Evolutionary conservation across 2,797 vertebrate genomes (phyloP).

Genomic region (Zalophus californianus): DNA sequence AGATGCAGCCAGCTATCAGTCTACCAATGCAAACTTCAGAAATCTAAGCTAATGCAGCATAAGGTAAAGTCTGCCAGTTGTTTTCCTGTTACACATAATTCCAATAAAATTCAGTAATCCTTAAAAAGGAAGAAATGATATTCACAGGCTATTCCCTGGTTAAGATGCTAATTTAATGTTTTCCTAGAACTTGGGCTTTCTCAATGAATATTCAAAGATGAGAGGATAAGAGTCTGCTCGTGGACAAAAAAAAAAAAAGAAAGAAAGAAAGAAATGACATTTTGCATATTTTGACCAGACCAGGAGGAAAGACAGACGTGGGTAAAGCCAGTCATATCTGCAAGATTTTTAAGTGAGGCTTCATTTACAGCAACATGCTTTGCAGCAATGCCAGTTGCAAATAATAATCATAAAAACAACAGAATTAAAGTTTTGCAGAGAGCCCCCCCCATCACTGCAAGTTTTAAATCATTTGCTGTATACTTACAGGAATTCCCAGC

Average conservation of each 20-base stretch:
- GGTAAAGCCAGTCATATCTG: slow-evolving; percentile 46
- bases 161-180: slow-evolving; percentile 79
- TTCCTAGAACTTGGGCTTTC: slow-evolving; percentile 70
- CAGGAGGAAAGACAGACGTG: slow-evolving; percentile 26
- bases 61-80: slow-evolving; percentile 68
- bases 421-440: slow-evolving; percentile 83
- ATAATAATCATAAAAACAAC: slow-evolving; percentile 49
- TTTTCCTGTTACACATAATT: slow-evolving; percentile 68
- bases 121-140: slow-evolving; percentile 69
- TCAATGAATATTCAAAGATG: slow-evolving; percentile 72
- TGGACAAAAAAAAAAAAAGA: background rate
- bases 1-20: slow-evolving; percentile 54
- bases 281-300: slow-evolving; percentile 65
- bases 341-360: slow-evolving; percentile 54
- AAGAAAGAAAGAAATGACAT: slow-evolving; percentile 33
- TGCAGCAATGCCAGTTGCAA: slow-evolving; percentile 62
- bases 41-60: slow-evolving; percentile 74
- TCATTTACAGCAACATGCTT: slow-evolving; percentile 50
- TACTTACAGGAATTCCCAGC: slow-evolving; percentile 89
- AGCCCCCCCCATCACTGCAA: slow-evolving; percentile 64
- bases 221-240: slow-evolving; percentile 45
- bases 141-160: slow-evolving; percentile 43
- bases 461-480: slow-evolving; percentile 81
- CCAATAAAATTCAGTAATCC: slow-evolving; percentile 73
- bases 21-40: slow-evolving; percentile 80